Evolutionary conservation across 2,113 vertebrate species (phyloP).

Genomic region (Theristicus caerulescens): DNA sequence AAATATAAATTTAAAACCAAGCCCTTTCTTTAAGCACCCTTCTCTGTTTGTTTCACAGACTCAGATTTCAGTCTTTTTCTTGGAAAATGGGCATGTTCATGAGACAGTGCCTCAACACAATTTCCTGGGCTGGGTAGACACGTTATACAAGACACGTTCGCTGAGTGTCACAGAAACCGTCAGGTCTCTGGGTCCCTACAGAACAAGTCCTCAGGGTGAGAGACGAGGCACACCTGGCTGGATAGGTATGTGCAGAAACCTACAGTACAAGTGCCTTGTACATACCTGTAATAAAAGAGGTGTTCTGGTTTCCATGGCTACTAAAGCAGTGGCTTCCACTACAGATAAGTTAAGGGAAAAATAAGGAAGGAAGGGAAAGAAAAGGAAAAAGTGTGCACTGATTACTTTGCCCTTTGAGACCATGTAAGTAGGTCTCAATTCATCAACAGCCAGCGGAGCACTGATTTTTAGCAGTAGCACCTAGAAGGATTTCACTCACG

Average conservation of each 20-base stretch:
- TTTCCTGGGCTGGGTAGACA: not conserved
- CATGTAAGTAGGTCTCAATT: not conserved
- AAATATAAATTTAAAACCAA: not conserved
- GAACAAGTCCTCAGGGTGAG: not conserved
- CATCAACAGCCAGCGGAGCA: not conserved
- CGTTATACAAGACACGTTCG: not conserved
- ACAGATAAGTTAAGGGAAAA: not conserved
- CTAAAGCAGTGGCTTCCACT: not conserved
- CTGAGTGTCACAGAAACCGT: not conserved
- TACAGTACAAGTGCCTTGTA: not conserved
- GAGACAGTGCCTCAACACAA: not conserved
- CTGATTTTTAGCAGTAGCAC: not conserved
- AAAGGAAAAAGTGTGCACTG: not conserved
- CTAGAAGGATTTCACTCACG: not conserved
- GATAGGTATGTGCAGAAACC: not conserved
- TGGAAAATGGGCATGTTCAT: not conserved
- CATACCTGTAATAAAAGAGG: not conserved
- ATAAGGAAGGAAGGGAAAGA: not conserved
- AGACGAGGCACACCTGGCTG: not conserved
- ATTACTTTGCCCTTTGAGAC: not conserved
- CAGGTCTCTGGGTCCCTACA: not conserved
- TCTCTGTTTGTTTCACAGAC: not conserved
- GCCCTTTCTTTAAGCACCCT: not conserved
- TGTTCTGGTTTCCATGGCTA: not conserved
- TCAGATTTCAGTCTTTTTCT: not conserved